These are phyloP conservation scores for Caenorhabditis macrosperma DNA, from an alignment of 2,888 invertebrate species.

Conservation along the genomic window DNA sequence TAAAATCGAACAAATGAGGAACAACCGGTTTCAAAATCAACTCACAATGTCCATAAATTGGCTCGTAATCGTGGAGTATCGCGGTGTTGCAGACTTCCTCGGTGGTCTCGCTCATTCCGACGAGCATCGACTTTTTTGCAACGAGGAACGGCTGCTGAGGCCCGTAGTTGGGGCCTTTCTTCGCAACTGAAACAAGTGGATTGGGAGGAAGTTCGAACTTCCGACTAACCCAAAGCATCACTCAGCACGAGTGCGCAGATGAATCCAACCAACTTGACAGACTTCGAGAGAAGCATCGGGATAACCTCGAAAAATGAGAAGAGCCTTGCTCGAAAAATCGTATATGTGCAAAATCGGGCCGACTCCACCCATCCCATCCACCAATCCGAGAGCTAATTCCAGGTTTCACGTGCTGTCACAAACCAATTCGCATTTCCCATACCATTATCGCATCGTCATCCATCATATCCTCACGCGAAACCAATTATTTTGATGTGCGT, in stretches of 20 bases:
- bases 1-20: neutral
- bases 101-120: conserved; percentile 34
- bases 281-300: neutral
- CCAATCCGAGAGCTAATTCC: conserved; percentile 1
- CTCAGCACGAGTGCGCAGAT: neutral
- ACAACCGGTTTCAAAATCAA: too few relatives aligned
- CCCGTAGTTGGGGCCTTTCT: neutral
- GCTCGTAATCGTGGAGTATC: neutral
- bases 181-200: neutral
- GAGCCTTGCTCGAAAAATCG: too few relatives aligned
- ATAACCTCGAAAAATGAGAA: too few relatives aligned
- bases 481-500: conserved; percentile 20
- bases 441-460: neutral
- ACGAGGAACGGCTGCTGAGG: neutral
- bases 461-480: neutral
- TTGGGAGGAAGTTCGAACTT: neutral
- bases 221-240: conserved; percentile 13
- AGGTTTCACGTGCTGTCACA: conserved; percentile 9
- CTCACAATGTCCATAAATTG: conserved; percentile 18
- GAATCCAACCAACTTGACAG: neutral
- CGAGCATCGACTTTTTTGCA: conserved; percentile 30
- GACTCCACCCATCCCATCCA: conserved; percentile 15
- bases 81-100: conserved; percentile 29
- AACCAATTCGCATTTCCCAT: conserved; percentile 13
- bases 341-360: too few relatives aligned